Evolutionary conservation across 2,797 vertebrate species (phyloP).

Genomic region (Gymnoscopelus microlampas): DNA sequence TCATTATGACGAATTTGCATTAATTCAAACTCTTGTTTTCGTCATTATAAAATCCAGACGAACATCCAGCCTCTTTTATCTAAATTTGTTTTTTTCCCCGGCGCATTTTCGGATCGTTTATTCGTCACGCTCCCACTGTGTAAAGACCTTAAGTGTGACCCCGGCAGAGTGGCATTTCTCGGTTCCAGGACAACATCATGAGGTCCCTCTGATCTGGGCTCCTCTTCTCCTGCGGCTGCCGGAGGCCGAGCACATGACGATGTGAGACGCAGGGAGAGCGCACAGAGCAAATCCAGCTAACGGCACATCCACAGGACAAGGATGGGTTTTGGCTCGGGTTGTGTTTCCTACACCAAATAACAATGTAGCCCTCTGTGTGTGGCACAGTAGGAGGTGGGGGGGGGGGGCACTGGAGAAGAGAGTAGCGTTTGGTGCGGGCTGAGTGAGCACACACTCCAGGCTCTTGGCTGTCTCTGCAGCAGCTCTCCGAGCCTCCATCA

Average conservation of each 20-base stretch:
- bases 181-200: conserved; percentile 40
- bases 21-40: too few relatives aligned
- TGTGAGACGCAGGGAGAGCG: conserved; percentile 54
- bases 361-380: conserved; percentile 74
- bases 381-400: conserved; percentile 57
- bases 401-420: neutral
- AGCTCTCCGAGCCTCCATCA: conserved; percentile 39
- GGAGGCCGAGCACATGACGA: conserved; percentile 50
- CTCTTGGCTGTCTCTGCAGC: conserved; percentile 34
- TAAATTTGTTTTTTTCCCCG: too few relatives aligned
- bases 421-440: conserved; percentile 51
- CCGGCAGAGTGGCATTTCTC: neutral
- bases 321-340: conserved; percentile 69
- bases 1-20: too few relatives aligned
- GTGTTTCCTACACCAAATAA: conserved; percentile 76
- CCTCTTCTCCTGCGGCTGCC: conserved; percentile 43
- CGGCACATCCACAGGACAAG: too few relatives aligned
- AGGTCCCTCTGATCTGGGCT: conserved; percentile 42
- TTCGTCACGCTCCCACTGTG: too few relatives aligned
- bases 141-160: conserved; percentile 50
- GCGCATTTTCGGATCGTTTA: too few relatives aligned
- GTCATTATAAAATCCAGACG: too few relatives aligned
- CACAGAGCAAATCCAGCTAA: too few relatives aligned
- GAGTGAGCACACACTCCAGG: conserved; percentile 46
- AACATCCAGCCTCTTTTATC: too few relatives aligned